These are phyloP conservation scores for Andrena dorsata DNA, from an alignment of 2,888 invertebrate species.

Conservation along the genomic window DNA sequence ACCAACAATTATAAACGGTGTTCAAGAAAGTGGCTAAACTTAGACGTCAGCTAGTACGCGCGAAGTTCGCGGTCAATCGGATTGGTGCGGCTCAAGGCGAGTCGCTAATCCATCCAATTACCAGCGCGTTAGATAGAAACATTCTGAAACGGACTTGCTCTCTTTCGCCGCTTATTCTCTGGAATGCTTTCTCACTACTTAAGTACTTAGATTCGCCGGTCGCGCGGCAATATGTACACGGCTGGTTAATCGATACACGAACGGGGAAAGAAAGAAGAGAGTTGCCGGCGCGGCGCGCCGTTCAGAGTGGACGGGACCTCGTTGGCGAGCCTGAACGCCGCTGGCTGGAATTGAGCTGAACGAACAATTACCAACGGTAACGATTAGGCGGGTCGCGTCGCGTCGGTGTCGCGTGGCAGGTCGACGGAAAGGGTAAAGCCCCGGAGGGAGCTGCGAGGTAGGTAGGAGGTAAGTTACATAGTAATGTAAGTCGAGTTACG, in stretches of 20 bases:
- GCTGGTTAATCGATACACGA: too few species aligned
- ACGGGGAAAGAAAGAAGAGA: too few species aligned
- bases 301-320: constrained; percentile 14
- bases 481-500: constrained; percentile 36
- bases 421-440: constrained; percentile 13
- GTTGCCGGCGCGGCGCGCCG: background rate
- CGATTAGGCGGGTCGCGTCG: constrained; percentile 41
- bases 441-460: background rate
- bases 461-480: background rate
- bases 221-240: too few species aligned
- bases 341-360: constrained; percentile 75
- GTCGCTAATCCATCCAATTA: constrained; percentile 14
- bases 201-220: background rate
- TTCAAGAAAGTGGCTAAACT: constrained; percentile 59
- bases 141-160: background rate
- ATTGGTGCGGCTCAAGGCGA: constrained; percentile 35
- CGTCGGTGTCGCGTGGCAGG: constrained; percentile 61
- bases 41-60: constrained; percentile 42
- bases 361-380: constrained; percentile 73
- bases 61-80: constrained; percentile 50
- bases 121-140: background rate
- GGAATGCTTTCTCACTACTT: background rate
- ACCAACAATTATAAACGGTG: constrained; percentile 62
- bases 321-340: constrained; percentile 40
- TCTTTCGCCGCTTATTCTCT: background rate